phyloP scores from a whole-genome alignment of 35 echinoderm and acorn worm genomes.

The Apostichopus parvimensis region DNA sequence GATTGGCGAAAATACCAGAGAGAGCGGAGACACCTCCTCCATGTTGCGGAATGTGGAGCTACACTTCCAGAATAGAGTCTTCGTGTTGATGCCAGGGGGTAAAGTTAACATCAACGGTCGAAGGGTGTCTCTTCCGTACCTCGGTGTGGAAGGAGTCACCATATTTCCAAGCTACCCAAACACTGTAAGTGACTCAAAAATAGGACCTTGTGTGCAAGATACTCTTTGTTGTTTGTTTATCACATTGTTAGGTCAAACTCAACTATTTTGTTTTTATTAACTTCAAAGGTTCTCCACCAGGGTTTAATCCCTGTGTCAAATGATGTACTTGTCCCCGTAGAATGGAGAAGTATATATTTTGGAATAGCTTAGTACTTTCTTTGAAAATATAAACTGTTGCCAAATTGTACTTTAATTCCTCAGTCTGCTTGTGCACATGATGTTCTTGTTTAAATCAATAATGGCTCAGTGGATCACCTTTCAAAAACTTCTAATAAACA shows the following conservation, averaged over 20 bases:
- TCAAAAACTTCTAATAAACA: too few species aligned
- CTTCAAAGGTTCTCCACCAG: too few species aligned
- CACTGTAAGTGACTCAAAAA: constrained; percentile 35
- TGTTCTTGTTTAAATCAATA: too few species aligned
- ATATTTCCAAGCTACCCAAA: constrained; percentile 43
- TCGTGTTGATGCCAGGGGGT: constrained; percentile 20
- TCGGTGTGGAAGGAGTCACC: constrained; percentile 47
- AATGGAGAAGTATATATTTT: too few species aligned
- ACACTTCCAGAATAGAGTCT: constrained; percentile 36
- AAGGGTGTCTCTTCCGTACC: constrained; percentile 5
- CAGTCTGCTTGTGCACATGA: too few species aligned
- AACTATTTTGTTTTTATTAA: not conserved
- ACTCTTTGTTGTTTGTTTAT: not conserved
- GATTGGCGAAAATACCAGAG: constrained; percentile 46
- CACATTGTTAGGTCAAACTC: not conserved
- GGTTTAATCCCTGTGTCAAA: too few species aligned
- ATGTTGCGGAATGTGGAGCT: constrained; percentile 55
- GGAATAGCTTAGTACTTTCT: too few species aligned
- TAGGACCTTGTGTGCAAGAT: not conserved
- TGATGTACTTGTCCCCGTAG: too few species aligned
- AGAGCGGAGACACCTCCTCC: constrained; percentile 31
- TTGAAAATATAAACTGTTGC: too few species aligned
- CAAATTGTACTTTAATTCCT: too few species aligned
- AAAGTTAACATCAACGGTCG: constrained; percentile 32
- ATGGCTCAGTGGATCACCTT: too few species aligned